Conservation (phyloP, 2,113 vertebrate genomes). For the Thomomys bottae region DNA sequence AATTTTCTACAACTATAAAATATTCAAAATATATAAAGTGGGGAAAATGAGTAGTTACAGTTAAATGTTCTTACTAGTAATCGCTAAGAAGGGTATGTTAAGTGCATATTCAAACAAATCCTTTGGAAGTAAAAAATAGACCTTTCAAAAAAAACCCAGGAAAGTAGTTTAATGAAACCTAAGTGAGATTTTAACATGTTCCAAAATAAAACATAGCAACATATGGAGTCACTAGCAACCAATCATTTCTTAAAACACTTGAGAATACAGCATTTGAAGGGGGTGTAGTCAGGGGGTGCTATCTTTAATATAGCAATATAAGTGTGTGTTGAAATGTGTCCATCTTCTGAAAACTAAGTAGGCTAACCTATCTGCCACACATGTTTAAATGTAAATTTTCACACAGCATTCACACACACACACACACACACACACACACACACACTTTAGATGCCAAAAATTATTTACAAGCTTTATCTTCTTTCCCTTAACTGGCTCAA, state of each 20-base stretch:
- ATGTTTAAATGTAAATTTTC: slow-evolving; percentile 59
- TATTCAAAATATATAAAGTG: neutral
- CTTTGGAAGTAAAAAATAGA: slow-evolving; percentile 67
- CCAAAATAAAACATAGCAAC: slow-evolving; percentile 80
- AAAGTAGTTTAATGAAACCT: slow-evolving; percentile 74
- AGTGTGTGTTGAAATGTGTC: slow-evolving; percentile 56
- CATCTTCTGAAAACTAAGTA: slow-evolving; percentile 64
- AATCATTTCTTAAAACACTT: slow-evolving; percentile 71
- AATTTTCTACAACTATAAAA: slow-evolving; percentile 34
- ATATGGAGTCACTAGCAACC: slow-evolving; percentile 78
- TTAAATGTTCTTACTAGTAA: slow-evolving; percentile 56
- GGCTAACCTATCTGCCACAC: slow-evolving; percentile 30
- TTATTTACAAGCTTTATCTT: slow-evolving; percentile 35
- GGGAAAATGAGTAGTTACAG: slow-evolving; percentile 11
- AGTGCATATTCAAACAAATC: slow-evolving; percentile 64
- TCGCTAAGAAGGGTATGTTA: slow-evolving; percentile 59
- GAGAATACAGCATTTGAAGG: slow-evolving; percentile 57
- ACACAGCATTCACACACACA: neutral
- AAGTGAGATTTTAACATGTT: slow-evolving; percentile 76
- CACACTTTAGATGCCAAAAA: slow-evolving; percentile 15
- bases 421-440: neutral
- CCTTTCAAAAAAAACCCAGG: slow-evolving; percentile 69
- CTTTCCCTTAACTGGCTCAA: slow-evolving; percentile 21
- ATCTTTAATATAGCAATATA: slow-evolving; percentile 70
- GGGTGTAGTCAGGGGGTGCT: slow-evolving; percentile 50